phyloP scores from a whole-genome alignment of 2,797 vertebrate genomes.

The Pseudochirops corinnae region DNA sequence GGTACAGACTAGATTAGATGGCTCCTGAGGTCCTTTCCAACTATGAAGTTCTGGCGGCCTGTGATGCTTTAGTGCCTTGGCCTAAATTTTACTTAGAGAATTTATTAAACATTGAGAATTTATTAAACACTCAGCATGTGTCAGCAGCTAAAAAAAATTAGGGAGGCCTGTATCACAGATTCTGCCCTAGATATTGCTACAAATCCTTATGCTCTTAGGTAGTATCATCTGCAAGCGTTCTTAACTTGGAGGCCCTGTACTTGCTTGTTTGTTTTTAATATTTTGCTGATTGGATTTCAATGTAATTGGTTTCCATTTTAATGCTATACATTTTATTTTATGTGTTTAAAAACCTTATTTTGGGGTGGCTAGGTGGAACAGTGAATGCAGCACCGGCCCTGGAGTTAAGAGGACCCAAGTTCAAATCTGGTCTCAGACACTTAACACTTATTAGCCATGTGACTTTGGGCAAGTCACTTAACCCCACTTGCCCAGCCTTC shows the following conservation, averaged over 20 bases:
- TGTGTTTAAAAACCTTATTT: background rate
- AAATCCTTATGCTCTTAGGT: background rate
- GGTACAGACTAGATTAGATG: background rate
- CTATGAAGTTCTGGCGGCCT: background rate
- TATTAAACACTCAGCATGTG: background rate
- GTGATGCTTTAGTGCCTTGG: background rate
- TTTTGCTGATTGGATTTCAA: background rate
- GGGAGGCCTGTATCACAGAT: too few relatives aligned
- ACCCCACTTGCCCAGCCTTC: too few relatives aligned
- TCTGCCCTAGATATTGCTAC: background rate
- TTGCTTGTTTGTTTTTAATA: background rate
- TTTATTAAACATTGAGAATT: background rate
- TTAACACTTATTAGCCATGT: too few relatives aligned
- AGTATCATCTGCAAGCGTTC: background rate
- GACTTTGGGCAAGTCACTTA: too few relatives aligned
- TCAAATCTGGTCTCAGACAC: too few relatives aligned
- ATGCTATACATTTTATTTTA: background rate
- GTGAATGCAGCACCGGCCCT: too few relatives aligned
- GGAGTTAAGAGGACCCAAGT: too few relatives aligned
- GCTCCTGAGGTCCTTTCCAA: background rate
- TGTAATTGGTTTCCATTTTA: too few relatives aligned
- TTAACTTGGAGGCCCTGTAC: background rate
- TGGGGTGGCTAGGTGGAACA: too few relatives aligned
- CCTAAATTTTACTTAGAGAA: background rate
- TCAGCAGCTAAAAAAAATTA: background rate